Evolutionary conservation across 2,797 vertebrate species (phyloP), one percentile per base, ranked within the genome.

Genomic region (Mus caroli): DNA sequence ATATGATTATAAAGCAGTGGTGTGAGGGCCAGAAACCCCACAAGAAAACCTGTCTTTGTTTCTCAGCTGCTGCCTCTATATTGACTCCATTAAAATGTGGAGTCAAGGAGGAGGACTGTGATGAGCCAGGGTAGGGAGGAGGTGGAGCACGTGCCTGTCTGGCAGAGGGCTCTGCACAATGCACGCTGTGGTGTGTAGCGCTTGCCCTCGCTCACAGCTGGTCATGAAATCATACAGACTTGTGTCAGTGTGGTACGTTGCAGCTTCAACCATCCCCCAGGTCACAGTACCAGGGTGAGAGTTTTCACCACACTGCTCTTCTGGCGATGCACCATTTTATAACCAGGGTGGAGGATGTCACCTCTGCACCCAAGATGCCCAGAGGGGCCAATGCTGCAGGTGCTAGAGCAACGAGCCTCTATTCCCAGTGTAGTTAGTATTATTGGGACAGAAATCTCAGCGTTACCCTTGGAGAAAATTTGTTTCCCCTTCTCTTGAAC

Each of bases 141-240:
- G 17, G 3, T 12, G 4, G 87, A 20, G 60, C 6, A 2, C 13
- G 62, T 62, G 12, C 14, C 20, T 3, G 83, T 52, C 43, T 82
- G 26, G 46, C 46, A 46, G 46, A 17, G 2, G 56, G 40, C 8
- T 40, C 67, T 84, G 22, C 3, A 3, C 37, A 86, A 46, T 6
- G 4, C 2, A 28, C 17, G 69, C 40, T 20, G 12, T 60, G n/a
- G 40, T 0, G 46, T 0, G 46, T 56, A n/a, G 40, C 58, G 75
- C n/a, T 11, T 54, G 82, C 31, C 5, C 43, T 40, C 6, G 46
- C 64, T 71, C 31, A 24, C 20, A 31, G 58, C 50, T 19, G 37
- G 43, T 97, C 88, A 64, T 9, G 90, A 96, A 95, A 96, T 7
- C 31, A 5, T 2, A 28, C 13, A 13, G 50, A 8, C 28, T n/a